These are phyloP conservation scores for Creontiades dilutus DNA, from an alignment of 2,888 invertebrate genomes.

Conservation along the genomic window DNA sequence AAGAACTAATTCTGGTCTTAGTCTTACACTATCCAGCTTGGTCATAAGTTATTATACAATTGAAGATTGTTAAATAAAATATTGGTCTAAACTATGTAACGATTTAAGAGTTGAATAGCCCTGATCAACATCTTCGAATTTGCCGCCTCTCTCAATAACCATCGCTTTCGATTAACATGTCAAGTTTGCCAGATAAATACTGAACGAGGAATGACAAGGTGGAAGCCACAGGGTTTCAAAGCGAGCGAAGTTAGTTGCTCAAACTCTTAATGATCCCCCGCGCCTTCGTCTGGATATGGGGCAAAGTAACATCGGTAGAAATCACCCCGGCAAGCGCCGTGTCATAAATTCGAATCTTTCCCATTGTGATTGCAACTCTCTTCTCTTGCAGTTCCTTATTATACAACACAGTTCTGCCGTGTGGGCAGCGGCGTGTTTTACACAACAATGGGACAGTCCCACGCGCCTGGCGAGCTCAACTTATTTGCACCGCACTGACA, in stretches of 20 bases:
- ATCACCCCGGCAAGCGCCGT: conserved; percentile 8
- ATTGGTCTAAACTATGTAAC: no score
- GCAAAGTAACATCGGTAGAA: conserved; percentile 12
- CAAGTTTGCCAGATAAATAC: background rate
- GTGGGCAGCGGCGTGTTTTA: background rate
- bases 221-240: background rate
- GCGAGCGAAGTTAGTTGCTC: background rate
- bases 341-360: conserved; percentile 32
- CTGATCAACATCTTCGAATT: no score
- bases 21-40: no score
- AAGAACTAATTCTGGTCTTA: no score
- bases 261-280: conserved; percentile 15
- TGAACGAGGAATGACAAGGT: background rate
- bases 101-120: no score
- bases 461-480: background rate
- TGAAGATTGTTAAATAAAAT: no score
- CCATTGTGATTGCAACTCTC: conserved; percentile 17
- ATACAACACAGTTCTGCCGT: conserved; percentile 27
- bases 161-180: background rate
- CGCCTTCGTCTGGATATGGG: conserved; percentile 1
- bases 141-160: background rate
- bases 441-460: conserved; percentile 21
- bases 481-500: conserved; percentile 20
- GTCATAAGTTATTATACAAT: no score
- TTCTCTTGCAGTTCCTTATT: conserved; percentile 10